Base-by-base conservation (phyloP, 2,113 vertebrate species). In the Hydrochoerus hydrochaeris region DNA sequence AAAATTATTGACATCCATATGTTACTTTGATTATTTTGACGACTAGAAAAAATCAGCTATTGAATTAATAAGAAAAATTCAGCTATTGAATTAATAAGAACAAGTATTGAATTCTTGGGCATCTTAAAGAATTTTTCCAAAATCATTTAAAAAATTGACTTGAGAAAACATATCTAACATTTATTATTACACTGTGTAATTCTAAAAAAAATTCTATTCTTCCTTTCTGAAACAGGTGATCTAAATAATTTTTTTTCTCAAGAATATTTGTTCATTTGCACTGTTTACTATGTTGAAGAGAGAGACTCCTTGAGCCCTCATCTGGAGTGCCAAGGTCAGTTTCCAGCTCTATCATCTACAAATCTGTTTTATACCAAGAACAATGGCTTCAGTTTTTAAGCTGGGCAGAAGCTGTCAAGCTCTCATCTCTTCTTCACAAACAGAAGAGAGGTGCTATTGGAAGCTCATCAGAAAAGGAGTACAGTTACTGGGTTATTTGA, bases 351-450 rank as follows among this genome's bases (percentile, higher is more conserved):
- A 80, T 65, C 88, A 65, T 97, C 95, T 81, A 93, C 67, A 96
- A 97, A 78, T 92, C 73, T 89, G 95, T 93, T 97, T 96, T 95
- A 96, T 93, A 97, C 84, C 85, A 95, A 92, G 94, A 98, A 97
- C 96, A 98, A 97, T 96, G 85, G 95, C 85, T 96, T 97, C 95
- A 96, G 69, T 96, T 97, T 97, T 97, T 93, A 96, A 65, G 54
- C 92, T 88, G 65, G 83, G 84, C 92, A 87, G 81, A 98, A 98
- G 98, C 95, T 96, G 77, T 97, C 96, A 95, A 94, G 97, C 97
- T 97, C 84, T 96, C 57, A 81, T 90, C 71, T 95, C 88, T 97
- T 96, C 94, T 95, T 97, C 92, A 89, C 96, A 96, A 96, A 65
- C 91, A 96, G 96, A 95, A 94, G 78, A 95, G 88, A 82, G 52